phyloP scores from a whole-genome alignment of 2,113 vertebrate genomes.

The Ancistrus triradiatus region DNA sequence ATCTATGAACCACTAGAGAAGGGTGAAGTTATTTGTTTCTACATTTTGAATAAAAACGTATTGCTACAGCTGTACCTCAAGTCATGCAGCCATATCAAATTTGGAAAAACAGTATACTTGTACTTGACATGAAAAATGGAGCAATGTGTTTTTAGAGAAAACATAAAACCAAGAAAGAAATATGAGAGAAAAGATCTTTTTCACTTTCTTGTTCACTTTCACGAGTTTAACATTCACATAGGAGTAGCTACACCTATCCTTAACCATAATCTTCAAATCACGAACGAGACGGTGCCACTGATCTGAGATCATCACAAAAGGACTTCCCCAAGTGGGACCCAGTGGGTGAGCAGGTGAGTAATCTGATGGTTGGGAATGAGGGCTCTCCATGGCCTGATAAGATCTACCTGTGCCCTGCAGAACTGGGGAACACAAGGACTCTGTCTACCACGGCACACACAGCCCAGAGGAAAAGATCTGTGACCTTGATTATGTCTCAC shows the following conservation, averaged over 20 bases:
- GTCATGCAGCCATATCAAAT: too few relatives aligned
- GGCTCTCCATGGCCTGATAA: constrained; percentile 31
- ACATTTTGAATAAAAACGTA: too few relatives aligned
- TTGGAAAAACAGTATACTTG: too few relatives aligned
- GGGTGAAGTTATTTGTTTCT: not conserved
- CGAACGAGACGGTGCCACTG: not conserved
- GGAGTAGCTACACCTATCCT: not conserved
- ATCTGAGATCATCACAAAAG: not conserved
- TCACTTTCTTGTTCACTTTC: too few relatives aligned
- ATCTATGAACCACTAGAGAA: not conserved
- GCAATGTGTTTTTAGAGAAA: too few relatives aligned
- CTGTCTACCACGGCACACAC: constrained; percentile 6
- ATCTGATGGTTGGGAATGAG: constrained; percentile 34
- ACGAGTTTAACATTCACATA: too few relatives aligned
- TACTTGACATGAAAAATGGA: too few relatives aligned
- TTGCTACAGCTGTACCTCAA: too few relatives aligned
- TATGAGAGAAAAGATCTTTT: not conserved
- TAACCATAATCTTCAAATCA: not conserved
- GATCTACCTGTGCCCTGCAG: constrained; percentile 33
- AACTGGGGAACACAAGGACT: constrained; percentile 25
- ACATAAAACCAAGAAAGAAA: too few relatives aligned
- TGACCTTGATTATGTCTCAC: constrained; percentile 30
- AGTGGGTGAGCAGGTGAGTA: constrained; percentile 39
- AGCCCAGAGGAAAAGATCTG: constrained; percentile 24
- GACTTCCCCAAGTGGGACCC: constrained; percentile 24